A percentile compares a stretch with the other conserved stretches of the same genome.
These are phyloP conservation scores for Aplysia californica DNA, from an alignment of 1,140 invertebrate species.

Conservation along the genomic window DNA sequence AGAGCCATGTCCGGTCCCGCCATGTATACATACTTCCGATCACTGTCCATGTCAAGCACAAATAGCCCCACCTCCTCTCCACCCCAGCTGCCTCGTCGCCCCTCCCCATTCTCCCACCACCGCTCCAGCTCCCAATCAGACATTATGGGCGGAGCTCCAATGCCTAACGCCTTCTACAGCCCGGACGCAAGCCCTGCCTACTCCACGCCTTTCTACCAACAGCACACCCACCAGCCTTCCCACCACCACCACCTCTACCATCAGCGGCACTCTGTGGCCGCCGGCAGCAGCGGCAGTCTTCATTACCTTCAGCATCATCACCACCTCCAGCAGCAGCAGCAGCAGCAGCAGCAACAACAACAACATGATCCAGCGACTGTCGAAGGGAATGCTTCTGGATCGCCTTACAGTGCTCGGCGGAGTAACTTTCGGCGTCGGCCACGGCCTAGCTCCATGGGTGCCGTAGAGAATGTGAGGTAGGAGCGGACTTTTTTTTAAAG, in stretches of 20 bases:
- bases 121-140: conserved; percentile 6
- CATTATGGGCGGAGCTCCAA: too few relatives aligned
- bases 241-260: neutral
- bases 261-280: neutral
- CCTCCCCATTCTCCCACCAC: neutral
- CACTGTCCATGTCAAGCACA: neutral
- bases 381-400: too few relatives aligned
- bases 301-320: too few relatives aligned
- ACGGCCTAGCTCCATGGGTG: conserved; percentile 28
- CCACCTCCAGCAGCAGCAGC: conserved; percentile 6
- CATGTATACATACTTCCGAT: conserved; percentile 10
- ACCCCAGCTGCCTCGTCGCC: neutral
- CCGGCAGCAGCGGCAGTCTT: neutral
- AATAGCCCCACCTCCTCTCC: conserved; percentile 12
- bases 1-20: conserved; percentile 17
- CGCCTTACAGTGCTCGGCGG: neutral
- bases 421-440: conserved; percentile 22
- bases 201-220: too few relatives aligned
- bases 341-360: neutral
- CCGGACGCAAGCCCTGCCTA: too few relatives aligned
- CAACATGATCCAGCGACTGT: too few relatives aligned
- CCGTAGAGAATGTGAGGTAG: conserved; percentile 22
- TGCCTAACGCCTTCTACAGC: too few relatives aligned
- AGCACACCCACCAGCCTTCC: neutral
- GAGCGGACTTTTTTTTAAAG: too few relatives aligned